A percentile compares a stretch with the other conserved stretches of the same genome.
Evolutionary conservation across 2,888 invertebrate species (phyloP).

Genomic region (Mythimna ferrago): DNA sequence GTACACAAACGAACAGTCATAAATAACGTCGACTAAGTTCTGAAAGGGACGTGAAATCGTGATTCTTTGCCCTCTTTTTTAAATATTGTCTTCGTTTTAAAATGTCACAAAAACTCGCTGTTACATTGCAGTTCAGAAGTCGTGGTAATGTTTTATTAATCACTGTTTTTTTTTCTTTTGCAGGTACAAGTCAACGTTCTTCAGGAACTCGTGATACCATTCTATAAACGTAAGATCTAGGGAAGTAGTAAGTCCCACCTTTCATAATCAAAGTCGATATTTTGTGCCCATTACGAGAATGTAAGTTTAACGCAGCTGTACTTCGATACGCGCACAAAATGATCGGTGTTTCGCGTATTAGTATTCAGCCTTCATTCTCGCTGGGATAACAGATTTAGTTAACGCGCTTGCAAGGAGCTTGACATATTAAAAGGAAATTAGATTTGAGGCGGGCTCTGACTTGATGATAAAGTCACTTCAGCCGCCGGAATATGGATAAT

Average conservation of each 20-base stretch:
- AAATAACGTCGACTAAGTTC: conserved; percentile 39
- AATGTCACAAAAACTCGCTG: conserved; percentile 49
- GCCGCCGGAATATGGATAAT: conserved; percentile 39
- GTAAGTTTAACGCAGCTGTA: conserved; percentile 30
- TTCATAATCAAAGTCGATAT: conserved; percentile 18
- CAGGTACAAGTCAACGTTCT: conserved; percentile 45
- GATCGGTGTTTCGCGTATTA: conserved; percentile 48
- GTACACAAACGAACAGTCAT: conserved; percentile 38
- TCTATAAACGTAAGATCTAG: conserved; percentile 33
- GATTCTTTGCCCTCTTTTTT: conserved; percentile 19
- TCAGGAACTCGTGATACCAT: neutral
- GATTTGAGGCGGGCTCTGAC: conserved; percentile 59
- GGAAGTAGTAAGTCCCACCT: conserved; percentile 10
- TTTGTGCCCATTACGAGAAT: conserved; percentile 25
- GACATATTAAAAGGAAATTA: conserved; percentile 71
- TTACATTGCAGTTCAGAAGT: conserved; percentile 6
- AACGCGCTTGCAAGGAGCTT: conserved; percentile 53
- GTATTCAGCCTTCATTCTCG: conserved; percentile 59
- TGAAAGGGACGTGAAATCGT: conserved; percentile 33
- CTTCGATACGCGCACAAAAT: conserved; percentile 41
- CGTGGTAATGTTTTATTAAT: conserved; percentile 31
- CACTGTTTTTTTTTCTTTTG: conserved; percentile 25
- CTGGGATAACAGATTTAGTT: conserved; percentile 62
- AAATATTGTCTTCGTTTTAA: conserved; percentile 50
- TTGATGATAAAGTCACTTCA: conserved; percentile 51